A percentile compares a stretch with the other conserved stretches of the same genome.
phyloP scores from a whole-genome alignment of 2,113 vertebrate species.

The Lophius piscatorius region DNA sequence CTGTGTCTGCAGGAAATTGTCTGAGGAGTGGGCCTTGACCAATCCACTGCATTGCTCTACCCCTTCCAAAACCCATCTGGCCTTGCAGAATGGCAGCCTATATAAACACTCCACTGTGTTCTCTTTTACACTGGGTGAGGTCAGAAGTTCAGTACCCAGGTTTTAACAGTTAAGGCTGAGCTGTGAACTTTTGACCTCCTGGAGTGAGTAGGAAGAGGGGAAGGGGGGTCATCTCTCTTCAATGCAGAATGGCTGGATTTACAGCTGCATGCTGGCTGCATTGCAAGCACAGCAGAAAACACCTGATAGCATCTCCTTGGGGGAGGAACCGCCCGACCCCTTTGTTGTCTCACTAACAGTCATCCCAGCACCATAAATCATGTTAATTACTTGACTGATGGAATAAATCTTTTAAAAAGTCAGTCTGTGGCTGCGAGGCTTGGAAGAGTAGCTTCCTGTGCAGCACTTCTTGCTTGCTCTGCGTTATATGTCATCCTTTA shows the following conservation, averaged over 20 bases:
- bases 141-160: slow-evolving; percentile 80
- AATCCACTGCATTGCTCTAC: slow-evolving; percentile 12
- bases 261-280: slow-evolving; percentile 83
- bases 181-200: slow-evolving; percentile 83
- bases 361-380: slow-evolving; percentile 81
- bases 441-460: slow-evolving; percentile 73
- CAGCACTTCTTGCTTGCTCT: slow-evolving; percentile 72
- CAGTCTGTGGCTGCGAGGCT: slow-evolving; percentile 58
- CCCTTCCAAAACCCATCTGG: slow-evolving; percentile 52
- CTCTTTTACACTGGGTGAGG: slow-evolving; percentile 76
- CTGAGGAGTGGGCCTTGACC: slow-evolving; percentile 23
- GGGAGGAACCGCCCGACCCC: slow-evolving; percentile 74
- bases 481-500: slow-evolving; percentile 77
- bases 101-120: slow-evolving; percentile 71
- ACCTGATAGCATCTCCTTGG: slow-evolving; percentile 85
- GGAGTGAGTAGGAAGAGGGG: slow-evolving; percentile 52
- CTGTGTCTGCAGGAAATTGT: slow-evolving; percentile 27
- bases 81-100: slow-evolving; percentile 56
- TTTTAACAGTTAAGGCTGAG: slow-evolving; percentile 79
- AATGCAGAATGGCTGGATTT: slow-evolving; percentile 82
- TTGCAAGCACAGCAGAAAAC: slow-evolving; percentile 85
- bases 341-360: slow-evolving; percentile 83
- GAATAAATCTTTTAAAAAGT: slow-evolving; percentile 82
- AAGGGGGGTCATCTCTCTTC: slow-evolving; percentile 56
- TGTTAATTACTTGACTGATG: slow-evolving; percentile 85